Base-by-base conservation (phyloP, 2,113 vertebrate species). In the Opisthocomus hoazin region DNA sequence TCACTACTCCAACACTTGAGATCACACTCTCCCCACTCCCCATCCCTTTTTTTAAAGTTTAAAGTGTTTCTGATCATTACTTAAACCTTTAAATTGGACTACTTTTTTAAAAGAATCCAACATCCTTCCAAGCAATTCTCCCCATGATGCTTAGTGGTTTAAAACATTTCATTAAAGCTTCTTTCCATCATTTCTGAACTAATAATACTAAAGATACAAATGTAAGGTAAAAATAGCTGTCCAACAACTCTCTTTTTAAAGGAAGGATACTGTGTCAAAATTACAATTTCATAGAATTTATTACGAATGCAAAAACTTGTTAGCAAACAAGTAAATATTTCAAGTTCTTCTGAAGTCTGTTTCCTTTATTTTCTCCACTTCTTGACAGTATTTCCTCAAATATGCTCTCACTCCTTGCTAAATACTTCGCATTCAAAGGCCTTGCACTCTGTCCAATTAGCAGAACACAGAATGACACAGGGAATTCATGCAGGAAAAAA, bases 361-460 rank as follows among this genome's bases (percentile, higher is more conserved):
- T 94, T 85, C 14, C 87, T 81, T 96, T 78, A 58, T 43, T 89
- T 93, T 87, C 43, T 83, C 66, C 12, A 53, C 20, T 66, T 88
- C 82, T 82, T 34, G 32, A 68, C 29, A 73, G 14, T 71, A 75
- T 85, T 85, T 53, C 70, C 64, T 85, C 83, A 85, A 90, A 88
- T 57, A 91, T 32, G 36, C 51, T 68, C 32, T 81, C 45, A 93
- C 74, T 91, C 80, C 84, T 92, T 84, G 89, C 84, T 93, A 92
- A 95, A 88, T 60, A 65, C 41, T 63, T 94, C 86, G 77, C 78
- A 88, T 89, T 93, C 93, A 95, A 88, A 91, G 88, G 83, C 53
- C 69, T 81, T 88, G 60, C 70, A 92, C 68, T 85, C 70, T 50
- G 57, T 58, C 88, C 81, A 91, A 73, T 84, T 73, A 88, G 70